phyloP scores from a whole-genome alignment of 2,797 vertebrate genomes.

The Pantherophis alleghaniensis region DNA sequence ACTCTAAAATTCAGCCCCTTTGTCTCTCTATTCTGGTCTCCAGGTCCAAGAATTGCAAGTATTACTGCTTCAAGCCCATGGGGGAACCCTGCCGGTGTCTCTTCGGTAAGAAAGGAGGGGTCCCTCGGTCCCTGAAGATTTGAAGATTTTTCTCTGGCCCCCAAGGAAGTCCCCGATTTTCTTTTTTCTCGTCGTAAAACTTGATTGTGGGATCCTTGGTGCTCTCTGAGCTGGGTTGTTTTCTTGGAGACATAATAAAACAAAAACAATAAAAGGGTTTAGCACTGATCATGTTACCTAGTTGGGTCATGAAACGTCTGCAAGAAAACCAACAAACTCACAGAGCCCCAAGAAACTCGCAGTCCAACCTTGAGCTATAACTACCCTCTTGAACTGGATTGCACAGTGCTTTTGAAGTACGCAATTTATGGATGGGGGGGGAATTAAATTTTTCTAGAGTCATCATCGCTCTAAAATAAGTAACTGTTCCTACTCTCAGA shows the following conservation, averaged over 20 bases:
- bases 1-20: not conserved
- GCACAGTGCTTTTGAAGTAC: not conserved
- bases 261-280: too few species aligned
- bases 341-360: too few species aligned
- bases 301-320: not conserved
- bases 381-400: not conserved
- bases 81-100: constrained; percentile 83
- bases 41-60: constrained; percentile 95
- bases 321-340: not conserved
- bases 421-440: not conserved
- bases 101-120: constrained; percentile 80
- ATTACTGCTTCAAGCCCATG: constrained; percentile 88
- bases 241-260: too few species aligned
- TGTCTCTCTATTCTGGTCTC: constrained; percentile 43
- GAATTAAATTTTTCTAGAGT: not conserved
- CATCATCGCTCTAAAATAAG: not conserved
- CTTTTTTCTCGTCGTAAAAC: not conserved
- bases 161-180: not conserved
- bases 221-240: not conserved
- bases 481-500: too few species aligned
- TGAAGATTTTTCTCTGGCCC: not conserved
- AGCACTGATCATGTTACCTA: not conserved
- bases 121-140: not conserved
- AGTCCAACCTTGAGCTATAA: too few species aligned
- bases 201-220: not conserved